Evolutionary conservation across 1,140 invertebrate species (phyloP).

Genomic region (Magallana angulata): DNA sequence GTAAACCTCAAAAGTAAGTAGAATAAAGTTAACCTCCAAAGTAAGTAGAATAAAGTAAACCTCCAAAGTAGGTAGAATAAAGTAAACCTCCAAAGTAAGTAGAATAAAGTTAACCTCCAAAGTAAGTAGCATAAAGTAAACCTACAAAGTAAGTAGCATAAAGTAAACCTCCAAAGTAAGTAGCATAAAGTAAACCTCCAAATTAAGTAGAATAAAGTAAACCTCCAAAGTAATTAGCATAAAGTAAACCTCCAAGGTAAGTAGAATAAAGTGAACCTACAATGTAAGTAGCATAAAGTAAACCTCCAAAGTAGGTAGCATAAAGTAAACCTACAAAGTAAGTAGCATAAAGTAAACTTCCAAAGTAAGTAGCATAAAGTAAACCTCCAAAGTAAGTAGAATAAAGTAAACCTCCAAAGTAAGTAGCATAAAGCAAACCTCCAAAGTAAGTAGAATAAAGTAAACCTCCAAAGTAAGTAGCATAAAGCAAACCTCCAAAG

Average conservation of each 20-base stretch:
- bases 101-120: background rate
- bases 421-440: background rate
- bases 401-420: background rate
- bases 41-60: background rate
- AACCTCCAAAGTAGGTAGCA: slow-evolving; percentile 29
- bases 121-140: background rate
- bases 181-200: background rate
- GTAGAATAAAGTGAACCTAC: background rate
- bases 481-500: background rate
- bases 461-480: slow-evolving; percentile 84
- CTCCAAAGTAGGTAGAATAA: slow-evolving; percentile 51
- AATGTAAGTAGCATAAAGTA: background rate
- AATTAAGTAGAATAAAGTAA: too few relatives aligned
- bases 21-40: background rate
- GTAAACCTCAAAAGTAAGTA: background rate
- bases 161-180: background rate
- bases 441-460: slow-evolving; percentile 78
- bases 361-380: background rate
- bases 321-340: slow-evolving; percentile 84
- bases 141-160: background rate
- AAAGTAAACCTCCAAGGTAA: slow-evolving; percentile 4
- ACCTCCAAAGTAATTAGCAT: slow-evolving; percentile 48
- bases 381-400: background rate
- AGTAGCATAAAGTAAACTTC: background rate
- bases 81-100: slow-evolving; percentile 86